phyloP scores from a whole-genome alignment of 1,140 invertebrate genomes.

The Campoletis sonorensis region DNA sequence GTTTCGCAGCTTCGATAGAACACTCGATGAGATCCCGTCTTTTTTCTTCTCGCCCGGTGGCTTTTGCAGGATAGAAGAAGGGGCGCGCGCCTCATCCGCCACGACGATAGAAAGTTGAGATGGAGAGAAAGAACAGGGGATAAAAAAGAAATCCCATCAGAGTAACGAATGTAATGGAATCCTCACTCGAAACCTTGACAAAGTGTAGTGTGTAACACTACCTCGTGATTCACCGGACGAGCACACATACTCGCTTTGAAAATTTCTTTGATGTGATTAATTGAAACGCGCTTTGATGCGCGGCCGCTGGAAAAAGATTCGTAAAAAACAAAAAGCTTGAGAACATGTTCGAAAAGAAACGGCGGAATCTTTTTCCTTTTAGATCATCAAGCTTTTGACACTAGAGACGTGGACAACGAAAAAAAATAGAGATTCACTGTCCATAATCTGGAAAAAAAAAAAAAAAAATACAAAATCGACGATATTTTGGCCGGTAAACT shows the following conservation, averaged over 20 bases:
- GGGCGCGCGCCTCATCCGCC: neutral
- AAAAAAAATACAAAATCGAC: too few species aligned
- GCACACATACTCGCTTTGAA: neutral
- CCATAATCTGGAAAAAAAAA: too few species aligned
- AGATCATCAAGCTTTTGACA: too few species aligned
- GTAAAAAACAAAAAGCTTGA: neutral
- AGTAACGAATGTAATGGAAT: constrained; percentile 1
- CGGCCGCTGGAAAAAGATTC: neutral
- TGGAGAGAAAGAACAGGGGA: neutral
- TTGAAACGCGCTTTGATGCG: neutral
- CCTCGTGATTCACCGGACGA: neutral
- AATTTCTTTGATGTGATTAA: constrained; percentile 33
- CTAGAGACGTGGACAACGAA: too few species aligned
- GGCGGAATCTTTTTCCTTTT: too few species aligned
- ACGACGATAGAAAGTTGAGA: neutral
- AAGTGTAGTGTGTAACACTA: constrained; percentile 1
- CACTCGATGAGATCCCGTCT: neutral
- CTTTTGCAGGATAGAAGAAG: constrained; percentile 19
- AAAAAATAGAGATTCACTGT: too few species aligned
- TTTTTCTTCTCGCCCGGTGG: neutral
- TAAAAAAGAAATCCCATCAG: constrained; percentile 22
- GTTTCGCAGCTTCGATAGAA: constrained; percentile 3
- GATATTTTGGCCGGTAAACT: too few species aligned
- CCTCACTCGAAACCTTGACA: constrained; percentile 3
- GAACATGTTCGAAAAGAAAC: neutral